Percentiles rank a stretch among this genome's conserved stretches.
Conservation (phyloP, 1,140 invertebrate species). For the Aphelenchoides besseyi region DNA sequence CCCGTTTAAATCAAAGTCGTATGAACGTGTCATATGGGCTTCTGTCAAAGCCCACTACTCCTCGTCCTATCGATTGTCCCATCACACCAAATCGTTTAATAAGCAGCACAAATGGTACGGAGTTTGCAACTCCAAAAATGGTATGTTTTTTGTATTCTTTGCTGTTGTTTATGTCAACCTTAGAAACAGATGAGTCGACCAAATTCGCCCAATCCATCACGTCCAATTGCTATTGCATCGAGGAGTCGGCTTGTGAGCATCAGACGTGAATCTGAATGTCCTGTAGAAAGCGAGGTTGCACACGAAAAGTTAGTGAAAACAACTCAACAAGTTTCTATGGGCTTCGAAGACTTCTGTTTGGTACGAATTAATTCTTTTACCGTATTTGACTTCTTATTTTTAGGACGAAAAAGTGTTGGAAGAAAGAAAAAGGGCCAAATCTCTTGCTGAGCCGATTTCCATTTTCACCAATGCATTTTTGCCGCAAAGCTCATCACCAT, state of each 20-base stretch:
- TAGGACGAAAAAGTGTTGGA: conserved; percentile 49
- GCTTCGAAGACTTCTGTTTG: conserved; percentile 50
- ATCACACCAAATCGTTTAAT: no score
- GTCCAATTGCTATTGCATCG: conserved; percentile 18
- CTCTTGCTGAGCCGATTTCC: conserved; percentile 50
- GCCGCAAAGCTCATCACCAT: conserved; percentile 42
- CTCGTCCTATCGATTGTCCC: no score
- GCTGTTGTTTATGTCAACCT: neutral
- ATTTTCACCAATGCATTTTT: conserved; percentile 51
- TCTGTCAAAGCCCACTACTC: no score
- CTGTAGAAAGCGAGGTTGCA: conserved; percentile 42
- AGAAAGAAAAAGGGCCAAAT: conserved; percentile 50
- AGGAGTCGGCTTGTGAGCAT: conserved; percentile 39
- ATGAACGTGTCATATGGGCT: neutral
- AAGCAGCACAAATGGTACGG: neutral
- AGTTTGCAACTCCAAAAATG: conserved; percentile 13
- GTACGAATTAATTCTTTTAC: conserved; percentile 24
- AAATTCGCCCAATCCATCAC: conserved; percentile 33
- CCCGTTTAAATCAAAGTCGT: neutral
- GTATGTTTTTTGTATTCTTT: neutral
- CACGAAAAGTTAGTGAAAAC: conserved; percentile 48
- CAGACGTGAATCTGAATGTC: conserved; percentile 49
- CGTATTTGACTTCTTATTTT: conserved; percentile 14
- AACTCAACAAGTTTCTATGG: conserved; percentile 46
- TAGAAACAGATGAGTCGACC: conserved; percentile 39